Evolutionary conservation across 23 tunicate species (phyloP).

Genomic region (Styela plicata): DNA sequence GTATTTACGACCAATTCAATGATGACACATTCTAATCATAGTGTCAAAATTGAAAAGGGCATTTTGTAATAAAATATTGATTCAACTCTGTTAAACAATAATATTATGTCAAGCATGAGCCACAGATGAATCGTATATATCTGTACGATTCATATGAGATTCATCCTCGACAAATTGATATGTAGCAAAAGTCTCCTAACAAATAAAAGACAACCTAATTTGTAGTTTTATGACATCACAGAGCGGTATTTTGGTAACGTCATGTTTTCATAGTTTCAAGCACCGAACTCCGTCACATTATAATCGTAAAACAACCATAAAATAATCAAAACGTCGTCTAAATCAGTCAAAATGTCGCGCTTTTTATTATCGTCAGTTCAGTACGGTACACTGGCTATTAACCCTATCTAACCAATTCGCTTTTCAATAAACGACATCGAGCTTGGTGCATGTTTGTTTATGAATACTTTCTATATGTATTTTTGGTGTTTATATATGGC

Average conservation of each 20-base stretch:
- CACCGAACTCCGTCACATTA: background rate
- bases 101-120: background rate
- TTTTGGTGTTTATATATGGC: background rate
- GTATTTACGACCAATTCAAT: background rate
- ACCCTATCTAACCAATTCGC: background rate
- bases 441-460: background rate
- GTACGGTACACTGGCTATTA: background rate
- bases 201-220: too few species aligned
- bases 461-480: background rate
- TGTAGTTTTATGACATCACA: background rate
- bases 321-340: constrained; percentile 25
- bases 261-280: background rate
- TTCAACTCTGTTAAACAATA: background rate
- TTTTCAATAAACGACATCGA: background rate
- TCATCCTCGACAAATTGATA: too few species aligned
- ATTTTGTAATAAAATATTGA: background rate
- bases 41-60: background rate
- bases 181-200: too few species aligned
- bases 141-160: background rate
- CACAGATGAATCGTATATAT: background rate
- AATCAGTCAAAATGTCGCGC: background rate
- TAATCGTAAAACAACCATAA: constrained; percentile 18
- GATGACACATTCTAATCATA: background rate
- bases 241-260: background rate
- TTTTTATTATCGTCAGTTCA: background rate